These are phyloP conservation scores for Unio pictorum DNA, from an alignment of 2,888 invertebrate genomes.

Conservation along the genomic window DNA sequence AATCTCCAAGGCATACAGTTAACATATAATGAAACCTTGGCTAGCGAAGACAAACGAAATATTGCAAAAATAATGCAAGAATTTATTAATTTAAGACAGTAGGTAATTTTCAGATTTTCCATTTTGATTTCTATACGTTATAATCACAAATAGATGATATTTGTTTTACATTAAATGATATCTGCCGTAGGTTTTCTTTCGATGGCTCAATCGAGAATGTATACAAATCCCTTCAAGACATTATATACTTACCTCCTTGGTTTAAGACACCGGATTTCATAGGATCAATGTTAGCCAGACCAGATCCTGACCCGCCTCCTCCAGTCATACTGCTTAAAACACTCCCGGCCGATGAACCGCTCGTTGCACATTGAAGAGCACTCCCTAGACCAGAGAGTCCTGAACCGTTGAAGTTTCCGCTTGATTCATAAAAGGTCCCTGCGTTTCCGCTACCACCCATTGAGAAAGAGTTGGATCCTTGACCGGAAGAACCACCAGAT, in stretches of 20 bases:
- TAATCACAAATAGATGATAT: no score
- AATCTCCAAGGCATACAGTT: no score
- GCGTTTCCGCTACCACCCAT: background rate
- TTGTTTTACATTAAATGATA: no score
- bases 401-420: background rate
- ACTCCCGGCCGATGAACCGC: slow-evolving; percentile 1
- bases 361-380: background rate
- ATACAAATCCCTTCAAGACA: background rate
- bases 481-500: no score
- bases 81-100: no score
- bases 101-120: no score
- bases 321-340: slow-evolving; percentile 8
- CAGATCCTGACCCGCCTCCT: slow-evolving; percentile 6
- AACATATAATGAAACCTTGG: no score
- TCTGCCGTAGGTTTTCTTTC: no score
- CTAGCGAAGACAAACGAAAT: no score
- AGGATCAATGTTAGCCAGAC: slow-evolving; percentile 16
- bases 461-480: slow-evolving; percentile 1
- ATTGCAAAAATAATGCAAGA: no score
- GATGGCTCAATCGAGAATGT: no score
- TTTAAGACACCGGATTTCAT: slow-evolving; percentile 26
- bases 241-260: slow-evolving; percentile 14
- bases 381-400: background rate
- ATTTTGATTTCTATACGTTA: no score
- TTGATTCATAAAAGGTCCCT: slow-evolving; percentile 1